Base-by-base conservation (phyloP, 2,888 invertebrate genomes). In the Hydrotaea diabolus region DNA sequence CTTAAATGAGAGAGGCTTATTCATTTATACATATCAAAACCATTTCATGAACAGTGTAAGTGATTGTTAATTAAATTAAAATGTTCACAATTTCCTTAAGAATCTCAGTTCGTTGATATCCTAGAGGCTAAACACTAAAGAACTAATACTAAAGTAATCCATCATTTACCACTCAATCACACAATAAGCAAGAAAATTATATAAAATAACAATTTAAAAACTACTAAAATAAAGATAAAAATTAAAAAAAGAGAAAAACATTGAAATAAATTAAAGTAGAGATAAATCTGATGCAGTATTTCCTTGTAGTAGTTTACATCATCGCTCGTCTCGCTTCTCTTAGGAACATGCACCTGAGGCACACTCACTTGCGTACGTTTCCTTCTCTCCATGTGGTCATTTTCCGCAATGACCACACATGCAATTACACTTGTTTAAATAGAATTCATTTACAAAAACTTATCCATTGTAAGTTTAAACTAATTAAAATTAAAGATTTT, bases 321-420 rank as follows among this genome's bases (percentile, higher is more conserved):
- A 46, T 79, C 11, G 31, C 49, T 49, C 9, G 46, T 39, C 59
- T 77, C 59, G 76, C 49, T 75, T 53, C 17, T 77, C 72, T 73
- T 85, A 85, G 81, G 84, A 81, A 84, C 78, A 81, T 74, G 85
- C 73, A 77, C 73, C 79, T 62, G 69, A 73, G 49, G 59, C 46
- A 77, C 21, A 31, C 39, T 9, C 62, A 62, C 31, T 62, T 31
- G 15, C 62, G 26, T 31, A n/a, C 31, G 15, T 62, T 23, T 9
- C 2, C n/a, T 26, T 23, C 31, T 62, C 31, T 62, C 62, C 26
- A 26, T 59, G 15, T 59, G 23, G 21, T 9, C 2, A 19, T 26
- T 26, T 23, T 26, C 11, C 23, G 13, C 3, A 26, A 59, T n/a
- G n/a, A n/a, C 8, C 23, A 59, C 26, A 26, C 23, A 19, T 59